Base-by-base conservation (phyloP, 2,113 vertebrate genomes). In the Spea bombifrons region DNA sequence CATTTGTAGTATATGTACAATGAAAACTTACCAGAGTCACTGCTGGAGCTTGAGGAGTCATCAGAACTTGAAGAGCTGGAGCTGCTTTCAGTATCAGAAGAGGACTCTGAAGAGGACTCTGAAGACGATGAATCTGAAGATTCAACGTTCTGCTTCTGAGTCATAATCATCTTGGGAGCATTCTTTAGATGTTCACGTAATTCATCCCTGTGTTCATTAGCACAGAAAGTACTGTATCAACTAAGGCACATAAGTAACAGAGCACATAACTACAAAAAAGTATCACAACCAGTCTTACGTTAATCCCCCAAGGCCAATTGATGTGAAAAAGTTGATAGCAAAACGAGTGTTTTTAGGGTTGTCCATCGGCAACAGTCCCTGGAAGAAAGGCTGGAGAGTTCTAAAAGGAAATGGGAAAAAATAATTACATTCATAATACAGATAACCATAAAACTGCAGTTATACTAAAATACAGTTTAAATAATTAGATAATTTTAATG, bases 301-400 rank as follows among this genome's bases (percentile, higher is more conserved):
- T 78, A 98, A 89, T 70, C 97, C 97, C 86, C 97, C 97, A 78
- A 99, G 94, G 61, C 97, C 97, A 79, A 99, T 99, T 2, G 97
- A 99, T 52, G 97, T 99, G 88, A 99, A 99, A 91, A 99, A 99
- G 88, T 99, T 99, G 88, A 99, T 98, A 88, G 97, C 97, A 83
- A 99, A 99, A 78, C 96, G 94, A 77, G 97, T 99, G 83, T 99
- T 99, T 83, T 96, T 94, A 83, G 97, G 97, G 84, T 98, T 99
- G 85, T 99, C 97, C 45, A 96, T 95, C 85, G 97, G 97, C 81
- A 99, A 90, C 5, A 99, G 91, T 67, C 97, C 97, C 87, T 98
- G 94, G 84, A 98, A 99, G 90, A 96, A 99, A 0, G 91, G 87
- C 81, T 96, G 96, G 50, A 99, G 85, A 2, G 97, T 98, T 86